Base-by-base conservation (phyloP, 2,888 invertebrate genomes). In the Apotomis betuletana region DNA sequence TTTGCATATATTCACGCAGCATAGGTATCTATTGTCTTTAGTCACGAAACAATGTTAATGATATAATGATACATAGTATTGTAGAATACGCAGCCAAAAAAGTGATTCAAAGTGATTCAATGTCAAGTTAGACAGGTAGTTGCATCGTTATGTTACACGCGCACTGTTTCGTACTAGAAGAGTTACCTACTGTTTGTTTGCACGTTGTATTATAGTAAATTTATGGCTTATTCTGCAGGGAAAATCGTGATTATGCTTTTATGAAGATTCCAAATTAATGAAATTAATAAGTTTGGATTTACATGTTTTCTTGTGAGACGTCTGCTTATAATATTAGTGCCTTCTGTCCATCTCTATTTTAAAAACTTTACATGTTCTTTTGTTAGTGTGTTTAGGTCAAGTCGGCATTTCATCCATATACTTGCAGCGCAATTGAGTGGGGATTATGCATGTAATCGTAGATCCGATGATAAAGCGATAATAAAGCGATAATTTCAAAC, bases 41-140 rank as follows among this genome's bases (percentile, higher is more conserved):
- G 70, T 67, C 67, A 58, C 63, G 58, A 72, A 62, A 71, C 67
- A 67, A 72, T 67, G 67, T 67, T 58, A 46, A 70, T 70, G 52
- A 58, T n/a, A n/a, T n/a, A n/a, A 38, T 36, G 15, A 8, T 49
- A 27, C n/a, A 27, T 52, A 36, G 8, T 54, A 15, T 63, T 71
- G 46, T 67, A 67, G 61, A 62, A 72, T 38, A 13, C 41, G 55
- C 13, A 58, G 63, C 71, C 62, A 59, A 67, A 71, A 72, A 72
- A 58, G 5, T 3, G 5, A 57, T 63, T 72, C 71, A 72, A 72
- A 58, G 5, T 3, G 5, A 57, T 63, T 72, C 71, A 72, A 67
- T 72, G 71, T 67, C 67, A 67, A 67, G 65, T 55, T 55, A 46
- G 59, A 52, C 54, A 60, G 61, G 67, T 58, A 54, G 61, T 67